These are phyloP conservation scores for Spea bombifrons DNA, from an alignment of 2,113 vertebrate genomes.

Conservation along the genomic window DNA sequence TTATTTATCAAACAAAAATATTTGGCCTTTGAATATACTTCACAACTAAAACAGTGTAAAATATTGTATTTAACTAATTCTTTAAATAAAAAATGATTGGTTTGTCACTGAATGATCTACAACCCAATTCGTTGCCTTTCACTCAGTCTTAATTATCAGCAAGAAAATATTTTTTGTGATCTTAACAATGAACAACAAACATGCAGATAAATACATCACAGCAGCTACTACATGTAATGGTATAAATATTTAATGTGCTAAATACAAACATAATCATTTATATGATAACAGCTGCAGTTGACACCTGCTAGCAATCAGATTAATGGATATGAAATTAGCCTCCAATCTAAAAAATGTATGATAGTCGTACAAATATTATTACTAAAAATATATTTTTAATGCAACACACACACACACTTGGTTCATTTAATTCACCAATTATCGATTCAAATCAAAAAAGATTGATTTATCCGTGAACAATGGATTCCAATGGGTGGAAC, in stretches of 20 bases:
- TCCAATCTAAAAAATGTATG: neutral
- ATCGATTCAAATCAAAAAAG: neutral
- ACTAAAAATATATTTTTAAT: too few relatives aligned
- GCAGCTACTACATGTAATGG: neutral
- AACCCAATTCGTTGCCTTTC: neutral
- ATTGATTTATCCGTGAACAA: neutral
- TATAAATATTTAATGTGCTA: constrained; percentile 1
- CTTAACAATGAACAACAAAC: constrained; percentile 19
- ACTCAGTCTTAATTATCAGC: constrained; percentile 7
- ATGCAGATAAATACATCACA: constrained; percentile 2
- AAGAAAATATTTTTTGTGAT: neutral
- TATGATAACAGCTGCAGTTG: neutral
- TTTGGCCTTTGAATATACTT: neutral
- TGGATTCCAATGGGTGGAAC: too few relatives aligned
- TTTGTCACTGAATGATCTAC: constrained; percentile 1
- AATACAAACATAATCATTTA: neutral
- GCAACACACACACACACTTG: too few relatives aligned
- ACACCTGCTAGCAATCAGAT: constrained; percentile 8
- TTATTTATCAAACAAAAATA: neutral
- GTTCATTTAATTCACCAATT: too few relatives aligned
- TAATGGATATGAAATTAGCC: neutral
- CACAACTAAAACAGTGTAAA: neutral
- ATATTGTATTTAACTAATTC: neutral
- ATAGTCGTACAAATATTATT: too few relatives aligned
- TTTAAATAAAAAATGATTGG: neutral